Evolutionary conservation across 2,888 invertebrate genomes (phyloP).

Genomic region (Conops quadrifasciatus): DNA sequence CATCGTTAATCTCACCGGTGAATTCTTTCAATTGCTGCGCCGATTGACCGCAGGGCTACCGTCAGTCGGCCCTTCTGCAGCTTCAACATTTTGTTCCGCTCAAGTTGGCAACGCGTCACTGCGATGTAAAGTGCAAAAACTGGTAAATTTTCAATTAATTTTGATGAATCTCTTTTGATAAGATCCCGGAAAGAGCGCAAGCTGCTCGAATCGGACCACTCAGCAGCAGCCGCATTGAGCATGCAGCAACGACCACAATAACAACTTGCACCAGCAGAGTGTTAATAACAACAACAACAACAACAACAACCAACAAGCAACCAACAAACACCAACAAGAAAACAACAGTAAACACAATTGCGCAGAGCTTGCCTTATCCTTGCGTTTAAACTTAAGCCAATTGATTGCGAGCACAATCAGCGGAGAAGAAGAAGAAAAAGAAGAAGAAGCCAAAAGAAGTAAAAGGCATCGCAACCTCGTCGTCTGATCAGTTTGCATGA

Average conservation of each 20-base stretch:
- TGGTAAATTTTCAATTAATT: conserved; percentile 53
- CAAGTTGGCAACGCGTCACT: not conserved
- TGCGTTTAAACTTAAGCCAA: conserved; percentile 27
- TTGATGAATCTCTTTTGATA: conserved; percentile 49
- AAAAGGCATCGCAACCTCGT: not conserved
- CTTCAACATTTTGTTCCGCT: no score
- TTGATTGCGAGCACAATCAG: conserved; percentile 26
- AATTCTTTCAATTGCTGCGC: conserved; percentile 33
- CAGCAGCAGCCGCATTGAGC: not conserved
- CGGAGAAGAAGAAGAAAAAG: not conserved
- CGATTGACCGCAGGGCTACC: conserved; percentile 46
- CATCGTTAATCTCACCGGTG: not conserved
- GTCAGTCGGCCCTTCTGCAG: conserved; percentile 26
- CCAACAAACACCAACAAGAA: no score
- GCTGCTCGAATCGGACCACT: conserved; percentile 14
- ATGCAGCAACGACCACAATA: no score
- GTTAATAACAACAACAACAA: conserved; percentile 6
- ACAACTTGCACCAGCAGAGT: not conserved
- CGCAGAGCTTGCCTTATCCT: conserved; percentile 26
- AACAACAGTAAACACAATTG: not conserved
- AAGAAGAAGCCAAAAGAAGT: not conserved
- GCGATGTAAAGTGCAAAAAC: conserved; percentile 48
- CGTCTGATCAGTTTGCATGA: conserved; percentile 30
- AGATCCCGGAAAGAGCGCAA: conserved; percentile 44
- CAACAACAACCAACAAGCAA: no score